These are phyloP conservation scores for Triplophysa siluroides DNA, from an alignment of 2,113 vertebrate species.

Conservation along the genomic window DNA sequence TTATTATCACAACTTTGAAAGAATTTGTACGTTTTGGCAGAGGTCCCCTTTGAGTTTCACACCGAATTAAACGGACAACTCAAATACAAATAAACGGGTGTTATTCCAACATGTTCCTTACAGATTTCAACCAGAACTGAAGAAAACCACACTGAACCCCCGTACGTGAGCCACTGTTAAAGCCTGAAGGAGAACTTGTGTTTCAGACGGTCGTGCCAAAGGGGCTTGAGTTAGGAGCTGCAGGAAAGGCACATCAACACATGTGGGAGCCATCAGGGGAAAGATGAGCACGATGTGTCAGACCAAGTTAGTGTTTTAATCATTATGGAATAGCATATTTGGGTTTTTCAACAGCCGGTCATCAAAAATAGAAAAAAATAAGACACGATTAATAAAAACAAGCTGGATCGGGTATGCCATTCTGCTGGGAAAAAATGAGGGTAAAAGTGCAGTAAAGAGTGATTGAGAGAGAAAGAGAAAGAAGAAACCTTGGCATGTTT, in stretches of 20 bases:
- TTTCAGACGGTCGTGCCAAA: slow-evolving; percentile 22
- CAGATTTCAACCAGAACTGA: slow-evolving; percentile 17
- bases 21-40: slow-evolving; percentile 16
- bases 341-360: slow-evolving; percentile 47
- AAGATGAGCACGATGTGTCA: slow-evolving; percentile 72
- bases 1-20: slow-evolving; percentile 34
- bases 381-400: slow-evolving; percentile 61
- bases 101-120: slow-evolving; percentile 20
- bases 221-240: slow-evolving; percentile 17
- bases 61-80: slow-evolving; percentile 10
- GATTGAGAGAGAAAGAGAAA: slow-evolving; percentile 2
- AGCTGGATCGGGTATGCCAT: slow-evolving; percentile 58
- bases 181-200: slow-evolving; percentile 22
- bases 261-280: slow-evolving; percentile 71
- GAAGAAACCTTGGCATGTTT: background rate
- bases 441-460: slow-evolving; percentile 12
- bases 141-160: slow-evolving; percentile 15
- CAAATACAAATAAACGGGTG: slow-evolving; percentile 9
- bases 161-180: slow-evolving; percentile 30
- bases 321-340: slow-evolving; percentile 65
- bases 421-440: slow-evolving; percentile 35
- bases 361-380: slow-evolving; percentile 18
- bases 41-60: slow-evolving; percentile 7
- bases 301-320: slow-evolving; percentile 63
- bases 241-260: slow-evolving; percentile 53